Percentiles rank a stretch among this genome's conserved stretches.
Conservation (phyloP, 2,113 vertebrate genomes). For the Sus scrofa region DNA sequence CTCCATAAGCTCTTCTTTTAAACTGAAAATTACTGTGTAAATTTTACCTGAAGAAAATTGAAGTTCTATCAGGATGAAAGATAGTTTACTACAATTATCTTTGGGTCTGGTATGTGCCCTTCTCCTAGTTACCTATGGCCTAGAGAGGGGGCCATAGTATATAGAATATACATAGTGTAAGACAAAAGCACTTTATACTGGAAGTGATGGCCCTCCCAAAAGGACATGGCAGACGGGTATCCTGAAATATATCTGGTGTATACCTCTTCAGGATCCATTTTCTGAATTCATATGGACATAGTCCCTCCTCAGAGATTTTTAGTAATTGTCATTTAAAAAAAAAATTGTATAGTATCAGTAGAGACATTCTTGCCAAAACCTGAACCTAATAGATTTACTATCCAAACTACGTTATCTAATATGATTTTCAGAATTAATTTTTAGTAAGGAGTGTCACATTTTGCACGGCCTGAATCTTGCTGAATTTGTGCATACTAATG, state of each 20-base stretch:
- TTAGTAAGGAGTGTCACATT: slow-evolving; percentile 20
- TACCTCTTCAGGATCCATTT: neutral
- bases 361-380: slow-evolving; percentile 26
- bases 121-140: neutral
- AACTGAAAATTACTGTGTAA: slow-evolving; percentile 7
- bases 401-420: slow-evolving; percentile 12
- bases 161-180: neutral
- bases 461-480: slow-evolving; percentile 13
- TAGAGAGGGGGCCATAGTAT: neutral
- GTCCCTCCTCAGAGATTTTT: slow-evolving; percentile 27
- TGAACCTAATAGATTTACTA: slow-evolving; percentile 44
- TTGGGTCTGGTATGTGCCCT: neutral
- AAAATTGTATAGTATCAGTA: neutral
- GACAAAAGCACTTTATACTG: neutral
- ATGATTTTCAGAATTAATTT: slow-evolving; percentile 60
- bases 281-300: slow-evolving; percentile 10
- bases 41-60: slow-evolving; percentile 17
- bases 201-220: neutral
- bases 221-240: neutral
- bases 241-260: neutral
- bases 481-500: slow-evolving; percentile 28
- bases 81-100: neutral
- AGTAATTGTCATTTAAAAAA: neutral
- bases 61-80: slow-evolving; percentile 18
- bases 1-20: neutral